Evolutionary conservation across 2,888 invertebrate genomes (phyloP), one percentile per base, ranked within the genome.

Genomic region (Heteromyza rotundicornis): DNA sequence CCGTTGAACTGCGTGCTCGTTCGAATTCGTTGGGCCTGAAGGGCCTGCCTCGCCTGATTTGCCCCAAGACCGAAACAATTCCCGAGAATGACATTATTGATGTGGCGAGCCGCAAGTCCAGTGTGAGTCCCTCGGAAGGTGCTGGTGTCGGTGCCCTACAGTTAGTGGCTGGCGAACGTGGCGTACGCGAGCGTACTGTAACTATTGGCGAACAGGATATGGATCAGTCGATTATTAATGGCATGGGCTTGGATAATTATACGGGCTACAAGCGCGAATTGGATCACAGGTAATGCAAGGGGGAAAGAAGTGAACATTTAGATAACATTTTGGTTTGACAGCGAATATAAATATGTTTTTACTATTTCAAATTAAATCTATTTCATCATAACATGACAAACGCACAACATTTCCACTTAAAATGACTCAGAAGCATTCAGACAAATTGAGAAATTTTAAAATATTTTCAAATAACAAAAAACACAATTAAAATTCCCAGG

Each of bases 1-100:
- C 86, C 44, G 82, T 85, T 80, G 84, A 86, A 40, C 84, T 88
- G 70, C 85, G 88, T 72, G 86, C 86, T 71, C 86, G 88, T 73
- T 86, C 87, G 3, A 87, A 87, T 74, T 86, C 87, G 16, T 14
- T 47, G 47, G 69, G 65, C 35, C 20, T 59, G 3, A 64, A 62
- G 22, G 64, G 63, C 49, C 20, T 61, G 16, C 53, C 63, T n/a
- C 40, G 60, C 50, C 52, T 66, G 23, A 54, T 35, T 57, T 52
- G 57, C 24, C 54, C 62, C 20, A 27, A 57, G 12, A 64, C 64
- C 12, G 59, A 57, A 12, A 60, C 64, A n/a, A 63, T 62, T 52
- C 62, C 59, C 23, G 63, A 66, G 27, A 36, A 61, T 44, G 50
- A 55, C 5, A n/a, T 56, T 8, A 27, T 23, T 20, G 53, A 36